phyloP scores from a whole-genome alignment of 2,888 invertebrate genomes.

The Eupithecia exiguata region DNA sequence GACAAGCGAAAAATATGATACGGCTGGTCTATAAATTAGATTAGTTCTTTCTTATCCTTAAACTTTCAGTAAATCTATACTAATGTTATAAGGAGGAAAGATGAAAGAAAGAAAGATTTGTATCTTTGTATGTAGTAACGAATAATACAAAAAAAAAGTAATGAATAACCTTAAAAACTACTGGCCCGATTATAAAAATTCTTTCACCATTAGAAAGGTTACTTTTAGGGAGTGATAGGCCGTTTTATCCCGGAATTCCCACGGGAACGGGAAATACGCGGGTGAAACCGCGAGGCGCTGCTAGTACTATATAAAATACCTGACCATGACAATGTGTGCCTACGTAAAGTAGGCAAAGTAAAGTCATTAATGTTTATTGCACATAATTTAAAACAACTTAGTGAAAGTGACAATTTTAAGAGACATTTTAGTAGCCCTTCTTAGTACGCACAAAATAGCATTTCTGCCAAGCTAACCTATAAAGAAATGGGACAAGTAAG shows the following conservation, averaged over 20 bases:
- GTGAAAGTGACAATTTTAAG: neutral
- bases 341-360: neutral
- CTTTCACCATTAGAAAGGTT: too few relatives aligned
- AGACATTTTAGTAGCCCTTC: neutral
- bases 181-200: too few relatives aligned
- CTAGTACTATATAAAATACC: neutral
- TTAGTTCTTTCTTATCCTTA: neutral
- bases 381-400: neutral
- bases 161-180: too few relatives aligned
- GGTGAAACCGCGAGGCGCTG: too few relatives aligned
- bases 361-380: neutral
- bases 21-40: neutral
- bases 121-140: too few relatives aligned
- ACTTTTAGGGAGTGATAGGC: too few relatives aligned
- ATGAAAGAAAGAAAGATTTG: too few relatives aligned
- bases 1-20: neutral
- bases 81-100: too few relatives aligned
- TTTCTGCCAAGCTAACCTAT: conserved; percentile 9
- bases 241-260: too few relatives aligned
- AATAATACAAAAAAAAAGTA: too few relatives aligned
- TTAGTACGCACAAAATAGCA: neutral
- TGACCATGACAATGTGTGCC: neutral
- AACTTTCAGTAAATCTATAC: neutral
- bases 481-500: conserved; percentile 59
- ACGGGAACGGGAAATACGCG: too few relatives aligned